Percentiles rank a stretch among this genome's conserved stretches.
These are phyloP conservation scores for Trichonephila clavata DNA, from an alignment of 1,140 invertebrate species.

Conservation along the genomic window DNA sequence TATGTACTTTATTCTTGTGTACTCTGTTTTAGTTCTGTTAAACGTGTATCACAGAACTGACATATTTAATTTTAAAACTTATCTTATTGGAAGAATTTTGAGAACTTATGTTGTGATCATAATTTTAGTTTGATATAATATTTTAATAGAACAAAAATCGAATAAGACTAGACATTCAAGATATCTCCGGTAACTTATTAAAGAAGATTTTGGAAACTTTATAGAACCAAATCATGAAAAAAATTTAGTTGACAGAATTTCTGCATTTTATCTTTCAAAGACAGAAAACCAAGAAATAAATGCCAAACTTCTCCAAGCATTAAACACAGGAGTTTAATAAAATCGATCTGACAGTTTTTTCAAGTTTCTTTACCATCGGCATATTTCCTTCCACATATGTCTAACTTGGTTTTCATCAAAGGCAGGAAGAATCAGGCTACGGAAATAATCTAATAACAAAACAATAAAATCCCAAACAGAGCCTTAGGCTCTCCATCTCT, in stretches of 20 bases:
- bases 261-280: neutral
- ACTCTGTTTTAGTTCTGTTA: too few relatives aligned
- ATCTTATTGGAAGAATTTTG: neutral
- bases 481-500: neutral
- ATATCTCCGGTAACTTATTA: neutral
- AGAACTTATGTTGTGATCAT: neutral
- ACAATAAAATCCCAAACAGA: slow-evolving; percentile 8
- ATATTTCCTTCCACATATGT: neutral
- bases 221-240: neutral
- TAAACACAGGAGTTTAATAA: neutral
- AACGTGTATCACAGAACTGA: too few relatives aligned
- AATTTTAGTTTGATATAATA: too few relatives aligned
- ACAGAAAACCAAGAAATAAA: neutral
- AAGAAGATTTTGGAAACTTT: neutral
- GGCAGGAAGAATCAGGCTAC: neutral
- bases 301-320: neutral
- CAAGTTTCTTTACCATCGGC: neutral
- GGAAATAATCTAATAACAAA: slow-evolving; percentile 13
- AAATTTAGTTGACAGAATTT: neutral
- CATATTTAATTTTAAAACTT: too few relatives aligned
- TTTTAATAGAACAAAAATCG: too few relatives aligned
- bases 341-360: neutral
- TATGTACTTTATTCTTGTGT: too few relatives aligned
- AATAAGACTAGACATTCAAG: neutral
- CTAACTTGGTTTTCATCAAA: neutral